phyloP scores from a whole-genome alignment of 2,797 vertebrate species.

The Petrocephalus sullivani region DNA sequence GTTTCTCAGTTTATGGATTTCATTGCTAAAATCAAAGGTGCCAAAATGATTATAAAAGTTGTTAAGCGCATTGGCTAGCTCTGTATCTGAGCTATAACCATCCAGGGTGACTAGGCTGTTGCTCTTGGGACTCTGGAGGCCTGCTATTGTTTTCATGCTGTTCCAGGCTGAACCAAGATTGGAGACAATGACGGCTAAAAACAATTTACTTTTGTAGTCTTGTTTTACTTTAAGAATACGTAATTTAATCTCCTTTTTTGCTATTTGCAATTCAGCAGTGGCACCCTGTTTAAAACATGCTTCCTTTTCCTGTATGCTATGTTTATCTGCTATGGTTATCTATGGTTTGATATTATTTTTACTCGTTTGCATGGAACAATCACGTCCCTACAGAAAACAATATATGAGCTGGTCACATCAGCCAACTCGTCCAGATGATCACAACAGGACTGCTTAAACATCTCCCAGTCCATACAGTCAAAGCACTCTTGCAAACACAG shows the following conservation, averaged over 20 bases:
- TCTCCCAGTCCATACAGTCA: too few species aligned
- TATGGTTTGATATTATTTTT: constrained; percentile 5
- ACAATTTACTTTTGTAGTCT: constrained; percentile 12
- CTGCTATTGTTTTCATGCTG: constrained; percentile 21
- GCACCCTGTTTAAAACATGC: not conserved
- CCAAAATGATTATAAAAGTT: not conserved
- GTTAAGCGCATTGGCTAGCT: not conserved
- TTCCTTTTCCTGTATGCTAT: not conserved
- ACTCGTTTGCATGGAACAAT: constrained; percentile 2
- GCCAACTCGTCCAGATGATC: not conserved
- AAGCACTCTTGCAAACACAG: too few species aligned
- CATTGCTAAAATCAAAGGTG: constrained; percentile 9
- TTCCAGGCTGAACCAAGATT: not conserved
- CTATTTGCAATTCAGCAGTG: not conserved
- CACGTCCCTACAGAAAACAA: constrained; percentile 15
- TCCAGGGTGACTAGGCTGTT: not conserved
- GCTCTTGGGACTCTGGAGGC: not conserved
- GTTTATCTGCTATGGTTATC: constrained; percentile 1
- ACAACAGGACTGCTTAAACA: not conserved
- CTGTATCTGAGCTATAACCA: not conserved
- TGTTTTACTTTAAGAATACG: constrained; percentile 27
- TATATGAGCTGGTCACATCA: constrained; percentile 19
- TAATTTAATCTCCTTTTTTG: constrained; percentile 3
- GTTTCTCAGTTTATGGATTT: not conserved
- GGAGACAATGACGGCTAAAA: too few species aligned